A percentile compares a stretch with the other conserved stretches of the same genome.
phyloP scores from a whole-genome alignment of 2,888 invertebrate species.

The Sinhomidia bicolor region DNA sequence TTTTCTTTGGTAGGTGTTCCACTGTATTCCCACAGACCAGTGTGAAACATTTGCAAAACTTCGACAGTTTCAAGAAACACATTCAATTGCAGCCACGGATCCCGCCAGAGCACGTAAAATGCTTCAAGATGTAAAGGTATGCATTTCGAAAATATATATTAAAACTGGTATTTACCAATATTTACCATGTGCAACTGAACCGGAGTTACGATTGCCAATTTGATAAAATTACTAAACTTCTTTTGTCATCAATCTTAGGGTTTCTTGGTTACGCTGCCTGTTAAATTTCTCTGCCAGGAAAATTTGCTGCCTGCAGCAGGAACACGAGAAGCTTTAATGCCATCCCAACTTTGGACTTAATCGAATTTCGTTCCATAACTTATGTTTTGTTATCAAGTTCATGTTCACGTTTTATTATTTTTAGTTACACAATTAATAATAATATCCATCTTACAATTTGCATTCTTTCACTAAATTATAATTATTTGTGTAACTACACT shows the following conservation, averaged over 20 bases:
- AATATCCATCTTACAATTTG: not conserved
- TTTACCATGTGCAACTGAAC: not conserved
- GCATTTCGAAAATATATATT: not conserved
- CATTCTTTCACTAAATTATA: slow-evolving; percentile 2
- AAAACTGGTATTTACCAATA: not conserved
- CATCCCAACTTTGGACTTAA: slow-evolving; percentile 95
- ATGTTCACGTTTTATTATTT: not conserved
- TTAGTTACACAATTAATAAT: not conserved
- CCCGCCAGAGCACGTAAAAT: slow-evolving; percentile 86
- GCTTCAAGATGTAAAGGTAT: slow-evolving; percentile 88
- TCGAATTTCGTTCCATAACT: not conserved
- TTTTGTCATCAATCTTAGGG: slow-evolving; percentile 87
- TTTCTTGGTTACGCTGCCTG: slow-evolving; percentile 92
- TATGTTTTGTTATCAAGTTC: not conserved
- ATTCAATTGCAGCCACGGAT: slow-evolving; percentile 87
- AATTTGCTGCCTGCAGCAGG: slow-evolving; percentile 90
- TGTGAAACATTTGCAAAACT: slow-evolving; percentile 90
- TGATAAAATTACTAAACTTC: no score
- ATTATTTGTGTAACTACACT: not conserved
- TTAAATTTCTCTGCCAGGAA: slow-evolving; percentile 94
- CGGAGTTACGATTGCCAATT: not conserved
- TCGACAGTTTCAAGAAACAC: slow-evolving; percentile 89
- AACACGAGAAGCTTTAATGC: slow-evolving; percentile 95
- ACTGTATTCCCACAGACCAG: slow-evolving; percentile 92
- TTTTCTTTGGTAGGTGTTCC: slow-evolving; percentile 87